Base-by-base conservation (phyloP, 2,888 invertebrate species). In the Orchestes rusci region DNA sequence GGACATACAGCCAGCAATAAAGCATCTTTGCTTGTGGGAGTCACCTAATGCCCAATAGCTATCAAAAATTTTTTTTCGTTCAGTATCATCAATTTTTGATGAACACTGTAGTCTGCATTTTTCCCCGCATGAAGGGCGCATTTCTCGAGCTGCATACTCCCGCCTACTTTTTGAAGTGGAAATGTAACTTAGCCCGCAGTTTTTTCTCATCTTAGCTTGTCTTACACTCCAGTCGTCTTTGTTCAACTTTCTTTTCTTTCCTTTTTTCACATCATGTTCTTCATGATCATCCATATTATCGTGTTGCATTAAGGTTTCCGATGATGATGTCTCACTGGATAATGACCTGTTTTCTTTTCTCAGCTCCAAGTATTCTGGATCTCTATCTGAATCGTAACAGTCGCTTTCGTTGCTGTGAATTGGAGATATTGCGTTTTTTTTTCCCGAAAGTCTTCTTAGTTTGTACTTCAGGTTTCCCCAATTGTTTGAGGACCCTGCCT, bases 11-110 rank as follows among this genome's bases (percentile, higher is more conserved):
- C 37, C 34, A 45, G 40, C 40, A 40, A 43, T 39, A 33, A 50
- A 23, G 23, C 23, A 23, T 23, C 10, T 23, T 23, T 23, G 23
- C 10, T 23, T 23, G 23, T 23, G 23, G 7, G 32, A 32, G 33
- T 50, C 46, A 31, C 43, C 46, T 32, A 46, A 17, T 2, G 45
- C 43, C 50, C 45, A 49, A 39, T 43, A 42, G 36, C 35, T 39
- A 17, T 16, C 19, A 13, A 46, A 46, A 34, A 46, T 46, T 38
- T 34, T 15, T 37, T 43, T 19, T 16, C 41, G 16, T 40, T 43
- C 18, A 3, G 17, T 30, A 23, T 46, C 50, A 34, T 29, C 40
- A 33, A 46, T 43, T 45, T 45, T 40, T 20, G 37, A 16, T 5
- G 37, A 32, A 20, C 43, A 43, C 27, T 43, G 43, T 2, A 43